phyloP scores from a whole-genome alignment of 2,797 vertebrate genomes.

The Molossus alvarezi region DNA sequence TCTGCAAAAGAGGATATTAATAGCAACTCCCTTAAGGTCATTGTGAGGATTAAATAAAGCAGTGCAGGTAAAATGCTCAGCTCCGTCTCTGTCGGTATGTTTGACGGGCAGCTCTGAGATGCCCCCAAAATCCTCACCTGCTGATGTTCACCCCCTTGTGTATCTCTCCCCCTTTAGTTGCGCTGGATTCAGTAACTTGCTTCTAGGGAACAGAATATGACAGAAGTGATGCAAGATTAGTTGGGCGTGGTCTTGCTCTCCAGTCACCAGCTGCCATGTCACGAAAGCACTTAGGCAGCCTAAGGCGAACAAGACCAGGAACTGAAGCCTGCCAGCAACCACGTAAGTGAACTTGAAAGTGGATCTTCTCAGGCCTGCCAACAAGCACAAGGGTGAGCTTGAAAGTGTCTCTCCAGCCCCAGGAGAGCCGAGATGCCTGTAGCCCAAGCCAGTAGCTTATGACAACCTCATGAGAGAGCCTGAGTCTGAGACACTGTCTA shows the following conservation, averaged over 20 bases:
- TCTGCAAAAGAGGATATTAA: not conserved
- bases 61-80: not conserved
- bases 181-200: not conserved
- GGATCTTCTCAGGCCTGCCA: not conserved
- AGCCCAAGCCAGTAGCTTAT: not conserved
- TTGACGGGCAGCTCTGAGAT: not conserved
- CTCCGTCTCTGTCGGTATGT: not conserved
- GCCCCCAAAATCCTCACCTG: not conserved
- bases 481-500: not conserved
- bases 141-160: not conserved
- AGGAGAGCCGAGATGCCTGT: not conserved
- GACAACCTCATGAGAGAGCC: not conserved
- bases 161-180: not conserved
- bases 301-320: not conserved
- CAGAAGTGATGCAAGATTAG: not conserved
- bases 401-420: not conserved
- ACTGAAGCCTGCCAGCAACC: not conserved
- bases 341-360: not conserved
- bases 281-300: not conserved
- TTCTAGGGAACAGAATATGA: not conserved
- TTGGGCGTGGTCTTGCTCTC: not conserved
- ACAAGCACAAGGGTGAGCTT: not conserved
- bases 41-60: not conserved
- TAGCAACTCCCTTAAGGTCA: not conserved
- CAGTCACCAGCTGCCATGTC: not conserved